Evolutionary conservation across 1,140 invertebrate species (phyloP), one percentile per base, ranked within the genome.

Genomic region (Ceratosolen fusciceps): DNA sequence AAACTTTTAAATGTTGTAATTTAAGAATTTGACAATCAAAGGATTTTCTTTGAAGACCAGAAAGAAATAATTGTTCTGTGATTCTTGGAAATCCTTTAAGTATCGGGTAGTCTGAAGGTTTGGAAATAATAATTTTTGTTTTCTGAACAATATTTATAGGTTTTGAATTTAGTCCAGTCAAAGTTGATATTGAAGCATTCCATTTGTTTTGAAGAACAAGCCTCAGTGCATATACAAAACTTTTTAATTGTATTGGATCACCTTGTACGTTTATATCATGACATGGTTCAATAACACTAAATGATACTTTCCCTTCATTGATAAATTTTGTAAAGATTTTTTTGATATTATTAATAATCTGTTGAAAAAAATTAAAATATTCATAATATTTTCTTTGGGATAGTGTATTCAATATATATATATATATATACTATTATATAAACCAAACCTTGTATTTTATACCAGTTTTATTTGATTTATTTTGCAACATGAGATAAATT

Each of bases 231-330:
- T 91, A 92, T 77, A 95, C 88, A 85, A 95, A 95, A 81, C 91
- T 91, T 88, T 95, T 95, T 21, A 95, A 85, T 81, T 93, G 93
- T 71, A 94, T 91, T 26, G 89, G 83, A 87, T 95, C 93, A 72
- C 92, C 88, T 86, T 94, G 92, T 58, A 96, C 93, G 70, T 92
- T 92, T 65, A 96, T 84, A 88, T 96, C 94, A 80, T 94, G 92
- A 43, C 92, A 90, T 24, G 95, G 95, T 79, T 92, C 89, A 82
- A 91, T 92, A 70, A 96, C 92, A 71, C 94, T 91, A 77, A 96
- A 93, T 12, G 95, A 95, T 31, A 92, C 91, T 90, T 95, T 95
- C 74, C 95, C 95, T 86, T 95, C 93, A 58, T 92, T 90, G 19
- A 95, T 86, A 86, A 93, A 96, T 84, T 93, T 94, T 1, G 92